Base-by-base conservation (phyloP, 2,888 invertebrate species). In the Drosophila infuscata region DNA sequence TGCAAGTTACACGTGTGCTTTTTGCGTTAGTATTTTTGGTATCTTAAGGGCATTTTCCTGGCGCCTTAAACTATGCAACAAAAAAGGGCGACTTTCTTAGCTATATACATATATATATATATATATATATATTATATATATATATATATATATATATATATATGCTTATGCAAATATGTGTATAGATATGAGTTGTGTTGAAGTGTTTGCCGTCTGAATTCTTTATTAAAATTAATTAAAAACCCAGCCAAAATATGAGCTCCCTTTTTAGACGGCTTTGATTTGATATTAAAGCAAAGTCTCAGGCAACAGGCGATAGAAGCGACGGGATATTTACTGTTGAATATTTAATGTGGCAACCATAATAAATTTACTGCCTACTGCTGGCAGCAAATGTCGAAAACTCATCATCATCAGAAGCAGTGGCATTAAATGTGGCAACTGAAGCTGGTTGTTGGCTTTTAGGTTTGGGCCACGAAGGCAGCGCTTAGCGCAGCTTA, bases 251-350 rank as follows among this genome's bases (percentile, higher is more conserved):
- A 57, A 57, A 36, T 59, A 41, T 43, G 59, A 8, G 36, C 53
- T 35, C 12, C 68, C 49, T 29, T 51, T 38, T 67, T 67, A 38
- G 54, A 36, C 29, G 41, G 43, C 83, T 83, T 89, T 88, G 90
- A 83, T 89, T 83, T 89, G 68, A 79, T 85, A 84, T 84, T 89
- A 82, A 83, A 81, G 85, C 74, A 84, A 89, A 63, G 57, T 58
- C 11, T 32, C 61, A 29, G 41, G 41, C 29, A 25, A 51, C 35
- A 20, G 35, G 35, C 54, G 1, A 29, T 29, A 12, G 25, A n/a
- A 35, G 53, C 15, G 11, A 1, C 17, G 43, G 12, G 1, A 41
- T 60, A 54, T 36, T 33, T 36, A 61, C 75, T 75, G 85, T 68
- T 83, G 65, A 83, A 83, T 83, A 88, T 89, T 70, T 88, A 83